phyloP scores from a whole-genome alignment of 2,888 invertebrate species.

The Teleogryllus oceanicus region DNA sequence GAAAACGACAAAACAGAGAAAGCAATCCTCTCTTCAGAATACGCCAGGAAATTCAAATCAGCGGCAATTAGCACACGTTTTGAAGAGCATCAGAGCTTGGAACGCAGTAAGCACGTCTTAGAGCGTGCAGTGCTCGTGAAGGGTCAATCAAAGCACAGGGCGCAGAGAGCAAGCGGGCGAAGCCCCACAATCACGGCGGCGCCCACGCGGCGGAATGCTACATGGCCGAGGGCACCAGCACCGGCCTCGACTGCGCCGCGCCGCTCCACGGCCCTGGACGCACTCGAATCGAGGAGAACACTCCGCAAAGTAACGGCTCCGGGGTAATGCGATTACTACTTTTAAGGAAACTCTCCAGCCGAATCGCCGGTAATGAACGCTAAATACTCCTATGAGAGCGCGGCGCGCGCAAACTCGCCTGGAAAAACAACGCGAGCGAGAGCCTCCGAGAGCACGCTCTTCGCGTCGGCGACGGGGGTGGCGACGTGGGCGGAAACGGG shows the following conservation, averaged over 20 bases:
- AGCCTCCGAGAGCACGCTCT: neutral
- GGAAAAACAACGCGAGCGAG: neutral
- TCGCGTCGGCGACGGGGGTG: neutral
- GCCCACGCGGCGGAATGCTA: neutral
- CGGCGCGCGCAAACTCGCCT: neutral
- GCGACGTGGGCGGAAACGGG: neutral
- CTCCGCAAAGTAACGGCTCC: neutral
- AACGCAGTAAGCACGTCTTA: no score
- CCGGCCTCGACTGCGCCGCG: neutral
- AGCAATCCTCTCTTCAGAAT: no score
- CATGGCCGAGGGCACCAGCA: neutral
- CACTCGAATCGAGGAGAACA: constrained; percentile 2
- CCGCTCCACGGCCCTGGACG: neutral
- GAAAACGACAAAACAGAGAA: no score
- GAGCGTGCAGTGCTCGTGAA: no score
- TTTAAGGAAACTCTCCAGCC: neutral
- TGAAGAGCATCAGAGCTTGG: no score
- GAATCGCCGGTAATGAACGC: constrained; percentile 10
- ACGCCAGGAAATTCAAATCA: no score
- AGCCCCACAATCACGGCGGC: no score
- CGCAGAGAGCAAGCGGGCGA: no score
- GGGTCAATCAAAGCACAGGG: no score
- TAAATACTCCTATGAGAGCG: constrained; percentile 6
- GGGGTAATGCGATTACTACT: neutral
- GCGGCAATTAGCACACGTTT: no score